Base-by-base conservation (phyloP, 64 coral and sea anemone species). In the Porites australiensis region DNA sequence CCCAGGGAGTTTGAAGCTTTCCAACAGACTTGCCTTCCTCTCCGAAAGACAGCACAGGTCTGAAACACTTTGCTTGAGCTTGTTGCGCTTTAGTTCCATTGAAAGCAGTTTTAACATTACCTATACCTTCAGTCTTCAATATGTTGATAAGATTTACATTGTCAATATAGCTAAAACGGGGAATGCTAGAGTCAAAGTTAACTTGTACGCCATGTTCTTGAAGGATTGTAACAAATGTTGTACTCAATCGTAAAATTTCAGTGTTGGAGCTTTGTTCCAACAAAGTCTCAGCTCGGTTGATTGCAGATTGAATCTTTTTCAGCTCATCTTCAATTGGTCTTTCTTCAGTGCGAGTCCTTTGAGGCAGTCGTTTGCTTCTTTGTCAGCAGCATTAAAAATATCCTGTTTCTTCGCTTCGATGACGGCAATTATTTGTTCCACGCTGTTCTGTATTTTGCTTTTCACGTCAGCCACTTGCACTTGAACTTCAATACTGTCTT, bases 371-470 rank as follows among this genome's bases (percentile, higher is more conserved):
- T 45, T 74, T 3, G 65, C 65, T 21, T 69, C 18, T 5, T 69
- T 69, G 6, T 69, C 65, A 69, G 48, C 72, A 49, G 44, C 72
- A 74, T 10, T 74, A 48, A 74, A 46, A 13, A 74, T 74, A 37
- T 11, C 72, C 15, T 74, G 43, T 27, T 74, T 74, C 43, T 74
- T 74, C 44, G 72, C 72, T 8, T 74, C 72, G 72, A 74, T 74
- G 0, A 74, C 13, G 15, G 10, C 13, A 4, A 48, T 13, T 4
- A 74, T 48, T 47, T 47, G 13, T 4, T 74, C 72, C 5, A 16
- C 72, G 14, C 44, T 46, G 10, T 12, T 6, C 65, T 69, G 18
- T n/a, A 69, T 37, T n/a, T 19, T 21, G 18, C 20, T n/a, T 69
- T 69, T 69, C 22, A 7, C 53, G 53, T 55, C 53, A 55, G 27